Evolutionary conservation across 2,113 vertebrate species (phyloP), one percentile per base, ranked within the genome.

Genomic region (Solea senegalensis): DNA sequence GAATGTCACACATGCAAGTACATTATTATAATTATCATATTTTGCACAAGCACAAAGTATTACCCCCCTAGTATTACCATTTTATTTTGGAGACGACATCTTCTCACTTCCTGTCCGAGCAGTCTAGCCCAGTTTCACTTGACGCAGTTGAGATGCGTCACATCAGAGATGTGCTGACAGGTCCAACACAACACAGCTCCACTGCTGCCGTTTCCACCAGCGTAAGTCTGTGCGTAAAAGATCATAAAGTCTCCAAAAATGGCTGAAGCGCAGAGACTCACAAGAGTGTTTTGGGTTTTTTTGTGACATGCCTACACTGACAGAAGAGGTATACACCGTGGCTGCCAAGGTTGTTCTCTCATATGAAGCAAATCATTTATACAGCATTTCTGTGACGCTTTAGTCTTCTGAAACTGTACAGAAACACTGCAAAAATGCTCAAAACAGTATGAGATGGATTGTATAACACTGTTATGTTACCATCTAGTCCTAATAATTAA

Each of bases 61-160:
- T 21, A 1, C 21, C 21, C 21, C 21, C 5, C 34, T 2, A 34
- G 34, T 34, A 6, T 34, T 34, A 4, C 5, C 34, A 34, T 76
- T 50, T 89, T 88, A 86, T 73, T 89, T 40, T 88, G 80, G 3
- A 86, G 62, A 53, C 2, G 41, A 2, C 14, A 21, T 58, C 9
- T 6, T 8, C 0, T 3, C 2, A 26, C 15, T 85, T 89, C 83
- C 80, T 27, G 65, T 44, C 40, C n/a, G 10, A 27, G 2, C 39
- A 11, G 13, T 41, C 45, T 60, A 0, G 39, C 10, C 8, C 0
- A 1, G 0, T 14, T 8, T 5, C 0, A 0, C 63, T 82, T 85
- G 73, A 86, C 44, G 64, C 63, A 77, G 50, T 57, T 43, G 72
- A 88, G 85, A 81, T 90, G 87, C 84, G 80, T 86, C 84, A 88